Evolutionary conservation across 2,888 invertebrate genomes (phyloP).

Genomic region (Schizaphis graminum): DNA sequence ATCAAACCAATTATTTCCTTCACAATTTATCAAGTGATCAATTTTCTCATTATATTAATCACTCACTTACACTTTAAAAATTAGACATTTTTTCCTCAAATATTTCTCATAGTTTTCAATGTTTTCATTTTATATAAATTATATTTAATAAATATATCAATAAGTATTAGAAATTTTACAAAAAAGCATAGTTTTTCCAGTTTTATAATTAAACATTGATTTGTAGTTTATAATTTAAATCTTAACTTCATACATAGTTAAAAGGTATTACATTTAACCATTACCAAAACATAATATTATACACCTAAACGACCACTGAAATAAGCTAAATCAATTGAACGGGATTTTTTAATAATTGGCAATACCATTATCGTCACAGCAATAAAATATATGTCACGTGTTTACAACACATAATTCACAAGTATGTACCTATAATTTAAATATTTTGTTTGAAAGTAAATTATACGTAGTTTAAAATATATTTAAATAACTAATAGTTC

Average conservation of each 20-base stretch:
- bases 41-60: conserved; percentile 18
- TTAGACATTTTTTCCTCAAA: background rate
- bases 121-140: background rate
- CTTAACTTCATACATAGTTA: background rate
- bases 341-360: background rate
- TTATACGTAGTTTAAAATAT: background rate
- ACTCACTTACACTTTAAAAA: background rate
- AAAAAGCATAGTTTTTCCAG: background rate
- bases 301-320: background rate
- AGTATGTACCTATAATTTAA: background rate
- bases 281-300: background rate
- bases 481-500: background rate
- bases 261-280: background rate
- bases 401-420: background rate
- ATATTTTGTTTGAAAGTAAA: background rate
- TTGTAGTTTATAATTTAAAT: background rate
- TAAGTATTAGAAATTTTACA: background rate
- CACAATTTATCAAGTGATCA: background rate
- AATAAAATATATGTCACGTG: background rate
- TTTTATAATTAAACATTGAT: conserved; percentile 30
- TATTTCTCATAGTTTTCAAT: background rate
- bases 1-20: background rate
- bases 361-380: background rate
- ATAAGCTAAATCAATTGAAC: background rate
- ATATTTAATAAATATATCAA: background rate